Conservation (phyloP, 2,113 vertebrate species). For the Sebastes fasciatus region DNA sequence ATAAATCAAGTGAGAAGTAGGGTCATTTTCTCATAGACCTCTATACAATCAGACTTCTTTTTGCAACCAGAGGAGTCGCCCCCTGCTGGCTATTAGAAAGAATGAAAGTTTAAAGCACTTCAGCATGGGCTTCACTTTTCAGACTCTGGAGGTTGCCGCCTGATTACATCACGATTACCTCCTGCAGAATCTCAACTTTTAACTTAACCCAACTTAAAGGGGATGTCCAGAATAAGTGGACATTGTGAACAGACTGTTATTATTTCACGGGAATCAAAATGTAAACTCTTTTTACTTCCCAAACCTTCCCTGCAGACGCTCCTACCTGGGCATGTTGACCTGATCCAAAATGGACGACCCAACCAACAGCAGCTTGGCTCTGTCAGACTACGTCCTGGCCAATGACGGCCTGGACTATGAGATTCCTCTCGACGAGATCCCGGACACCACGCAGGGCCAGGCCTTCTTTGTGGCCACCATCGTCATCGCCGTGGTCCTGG, state of each 20-base stretch:
- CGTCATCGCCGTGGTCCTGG: conserved; percentile 89
- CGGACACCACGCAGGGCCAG: conserved; percentile 88
- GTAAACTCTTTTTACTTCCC: not conserved
- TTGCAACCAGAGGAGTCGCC: no score
- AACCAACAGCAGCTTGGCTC: conserved; percentile 36
- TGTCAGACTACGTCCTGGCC: conserved; percentile 74
- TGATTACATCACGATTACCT: not conserved
- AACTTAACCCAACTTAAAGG: not conserved
- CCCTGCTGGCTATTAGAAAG: no score
- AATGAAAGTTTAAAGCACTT: no score
- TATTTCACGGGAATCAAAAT: not conserved
- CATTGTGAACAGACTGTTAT: not conserved
- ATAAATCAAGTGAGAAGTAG: no score
- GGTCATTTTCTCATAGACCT: no score
- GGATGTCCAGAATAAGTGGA: not conserved
- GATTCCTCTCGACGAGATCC: conserved; percentile 85
- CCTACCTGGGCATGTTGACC: not conserved
- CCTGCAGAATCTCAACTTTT: not conserved
- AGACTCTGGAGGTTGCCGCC: not conserved
- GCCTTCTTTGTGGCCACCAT: conserved; percentile 92
- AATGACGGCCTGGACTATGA: conserved; percentile 86
- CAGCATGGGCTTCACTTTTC: no score
- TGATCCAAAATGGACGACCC: conserved; percentile 57
- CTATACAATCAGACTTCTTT: no score
- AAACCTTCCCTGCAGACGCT: not conserved